phyloP scores from a whole-genome alignment of 2,113 vertebrate genomes.

The Tapirus terrestris region DNA sequence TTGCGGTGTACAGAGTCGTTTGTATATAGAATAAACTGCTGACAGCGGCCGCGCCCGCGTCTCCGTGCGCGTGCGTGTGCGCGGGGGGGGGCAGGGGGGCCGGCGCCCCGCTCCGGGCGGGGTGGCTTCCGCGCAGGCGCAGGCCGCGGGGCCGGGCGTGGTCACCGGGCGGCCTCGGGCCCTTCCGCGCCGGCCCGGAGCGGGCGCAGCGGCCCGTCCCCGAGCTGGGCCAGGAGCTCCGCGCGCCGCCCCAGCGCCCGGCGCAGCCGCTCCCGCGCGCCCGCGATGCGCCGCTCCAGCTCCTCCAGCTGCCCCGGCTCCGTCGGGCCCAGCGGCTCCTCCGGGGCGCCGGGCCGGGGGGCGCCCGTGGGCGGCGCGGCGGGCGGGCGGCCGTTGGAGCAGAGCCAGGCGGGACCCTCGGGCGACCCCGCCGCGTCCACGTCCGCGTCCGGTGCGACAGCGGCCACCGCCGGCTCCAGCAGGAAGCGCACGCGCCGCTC shows the following conservation, averaged over 20 bases:
- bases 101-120: too few species aligned
- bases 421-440: slow-evolving; percentile 50
- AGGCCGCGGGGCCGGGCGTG: too few species aligned
- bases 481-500: slow-evolving; percentile 88
- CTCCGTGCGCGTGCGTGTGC: fast-evolving
- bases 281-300: slow-evolving; percentile 89
- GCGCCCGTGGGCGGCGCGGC: slow-evolving; percentile 12
- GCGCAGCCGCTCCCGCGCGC: slow-evolving; percentile 87
- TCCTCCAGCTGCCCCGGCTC: slow-evolving; percentile 85
- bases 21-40: slow-evolving; percentile 90
- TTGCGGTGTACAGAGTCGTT: slow-evolving; percentile 88
- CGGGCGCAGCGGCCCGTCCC: slow-evolving; percentile 53
- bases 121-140: too few species aligned
- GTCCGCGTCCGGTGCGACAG: slow-evolving; percentile 74
- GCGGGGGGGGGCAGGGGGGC: fast-evolving
- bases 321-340: slow-evolving; percentile 58
- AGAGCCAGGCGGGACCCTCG: neutral
- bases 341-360: slow-evolving; percentile 81
- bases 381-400: slow-evolving; percentile 78
- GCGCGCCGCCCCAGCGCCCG: slow-evolving; percentile 87
- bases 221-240: slow-evolving; percentile 85
- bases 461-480: slow-evolving; percentile 82
- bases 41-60: neutral
- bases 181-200: slow-evolving; percentile 70
- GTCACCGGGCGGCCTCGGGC: fast-evolving